These are phyloP conservation scores for Dicrostonyx torquatus DNA, from an alignment of 2,797 vertebrate genomes.

Conservation along the genomic window DNA sequence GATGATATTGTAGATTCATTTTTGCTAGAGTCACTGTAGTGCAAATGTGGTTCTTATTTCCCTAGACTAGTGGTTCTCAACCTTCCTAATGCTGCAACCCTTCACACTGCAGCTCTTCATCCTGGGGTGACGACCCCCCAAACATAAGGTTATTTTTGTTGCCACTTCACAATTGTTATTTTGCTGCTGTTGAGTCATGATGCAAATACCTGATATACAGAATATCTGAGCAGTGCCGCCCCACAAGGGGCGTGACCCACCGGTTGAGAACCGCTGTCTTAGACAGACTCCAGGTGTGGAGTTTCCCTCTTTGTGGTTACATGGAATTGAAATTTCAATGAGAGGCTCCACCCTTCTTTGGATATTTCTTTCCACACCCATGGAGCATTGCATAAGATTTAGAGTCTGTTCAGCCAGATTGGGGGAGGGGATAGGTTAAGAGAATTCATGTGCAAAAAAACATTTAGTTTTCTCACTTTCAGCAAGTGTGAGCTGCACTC, in stretches of 20 bases:
- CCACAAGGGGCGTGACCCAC: not conserved
- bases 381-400: not conserved
- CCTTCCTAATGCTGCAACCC: not conserved
- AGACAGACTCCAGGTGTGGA: not conserved
- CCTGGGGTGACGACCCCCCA: not conserved
- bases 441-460: not conserved
- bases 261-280: not conserved
- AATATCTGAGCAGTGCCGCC: not conserved
- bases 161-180: not conserved
- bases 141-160: not conserved
- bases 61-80: not conserved
- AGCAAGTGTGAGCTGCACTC: not conserved
- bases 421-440: not conserved
- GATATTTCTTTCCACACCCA: constrained; percentile 2
- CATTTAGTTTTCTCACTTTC: not conserved
- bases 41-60: constrained; percentile 28
- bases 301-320: not conserved
- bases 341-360: not conserved
- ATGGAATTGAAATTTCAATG: not conserved
- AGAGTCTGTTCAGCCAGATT: not conserved
- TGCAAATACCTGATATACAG: not conserved
- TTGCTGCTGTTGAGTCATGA: not conserved
- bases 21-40: constrained; percentile 19
- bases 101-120: too few species aligned
- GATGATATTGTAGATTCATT: not conserved